Percentiles rank a stretch among this genome's conserved stretches.
phyloP scores from a whole-genome alignment of 2,888 invertebrate species.

The Stenodera caucasica region DNA sequence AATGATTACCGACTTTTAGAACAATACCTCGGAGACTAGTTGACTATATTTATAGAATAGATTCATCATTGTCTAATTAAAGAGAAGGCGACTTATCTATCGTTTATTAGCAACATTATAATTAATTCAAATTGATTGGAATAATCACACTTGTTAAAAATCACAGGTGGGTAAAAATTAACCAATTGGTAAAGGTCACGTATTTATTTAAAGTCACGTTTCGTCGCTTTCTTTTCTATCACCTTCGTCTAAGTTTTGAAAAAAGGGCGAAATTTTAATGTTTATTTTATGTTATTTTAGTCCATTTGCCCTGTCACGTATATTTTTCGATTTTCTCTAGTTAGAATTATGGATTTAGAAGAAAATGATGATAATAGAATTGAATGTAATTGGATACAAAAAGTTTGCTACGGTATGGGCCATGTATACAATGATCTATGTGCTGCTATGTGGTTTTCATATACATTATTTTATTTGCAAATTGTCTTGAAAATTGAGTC shows the following conservation, averaged over 20 bases:
- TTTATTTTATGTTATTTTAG: conserved; percentile 12
- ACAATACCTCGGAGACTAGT: too few species aligned
- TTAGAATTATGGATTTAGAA: conserved; percentile 9
- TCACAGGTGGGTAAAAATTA: conserved; percentile 1
- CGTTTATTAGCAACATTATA: too few species aligned
- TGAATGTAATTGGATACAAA: conserved; percentile 49
- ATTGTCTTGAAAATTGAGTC: conserved; percentile 62
- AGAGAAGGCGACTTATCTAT: too few species aligned
- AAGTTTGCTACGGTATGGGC: conserved; percentile 68
- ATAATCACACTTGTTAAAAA: conserved; percentile 4
- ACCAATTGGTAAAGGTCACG: conserved; percentile 17
- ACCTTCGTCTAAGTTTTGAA: neutral
- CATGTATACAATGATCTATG: conserved; percentile 91
- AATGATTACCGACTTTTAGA: too few species aligned
- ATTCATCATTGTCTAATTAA: too few species aligned
- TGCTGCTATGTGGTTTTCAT: conserved; percentile 94
- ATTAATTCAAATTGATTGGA: conserved; percentile 1
- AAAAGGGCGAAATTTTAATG: neutral
- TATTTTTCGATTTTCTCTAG: conserved; percentile 14
- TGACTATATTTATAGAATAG: too few species aligned
- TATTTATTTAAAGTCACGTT: conserved; percentile 22
- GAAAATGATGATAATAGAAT: conserved; percentile 4
- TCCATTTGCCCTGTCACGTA: conserved; percentile 13
- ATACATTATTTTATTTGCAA: conserved; percentile 80
- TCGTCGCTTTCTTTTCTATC: neutral